A percentile compares a stretch with the other conserved stretches of the same genome.
phyloP scores from a whole-genome alignment of 2,888 invertebrate genomes.

The Ennomos erosarius region DNA sequence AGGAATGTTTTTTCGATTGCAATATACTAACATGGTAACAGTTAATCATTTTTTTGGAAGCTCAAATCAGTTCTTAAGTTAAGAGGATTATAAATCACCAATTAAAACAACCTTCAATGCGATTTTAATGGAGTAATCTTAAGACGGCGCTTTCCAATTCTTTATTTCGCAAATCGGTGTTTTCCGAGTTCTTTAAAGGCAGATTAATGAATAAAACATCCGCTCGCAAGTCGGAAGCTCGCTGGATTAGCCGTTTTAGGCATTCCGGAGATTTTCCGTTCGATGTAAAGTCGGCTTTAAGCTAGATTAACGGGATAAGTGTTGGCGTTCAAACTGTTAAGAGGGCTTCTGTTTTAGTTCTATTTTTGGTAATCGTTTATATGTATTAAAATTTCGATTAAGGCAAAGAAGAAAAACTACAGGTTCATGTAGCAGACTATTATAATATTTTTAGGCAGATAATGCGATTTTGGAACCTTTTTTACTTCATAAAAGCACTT shows the following conservation, averaged over 20 bases:
- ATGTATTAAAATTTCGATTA: not conserved
- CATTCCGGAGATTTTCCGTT: constrained; percentile 23
- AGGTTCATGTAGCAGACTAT: too few species aligned
- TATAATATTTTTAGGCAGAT: not conserved
- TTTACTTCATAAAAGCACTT: constrained; percentile 14
- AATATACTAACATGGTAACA: too few species aligned
- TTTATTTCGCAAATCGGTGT: constrained; percentile 61
- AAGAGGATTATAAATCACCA: constrained; percentile 25
- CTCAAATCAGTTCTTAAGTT: too few species aligned
- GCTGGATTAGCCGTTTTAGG: constrained; percentile 12
- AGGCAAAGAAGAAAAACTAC: too few species aligned
- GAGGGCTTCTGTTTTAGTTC: not conserved
- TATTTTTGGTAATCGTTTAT: constrained; percentile 1
- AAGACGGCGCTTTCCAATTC: constrained; percentile 16
- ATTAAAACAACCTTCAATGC: constrained; percentile 66
- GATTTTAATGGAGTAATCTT: constrained; percentile 66
- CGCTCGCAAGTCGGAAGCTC: constrained; percentile 31
- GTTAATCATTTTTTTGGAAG: too few species aligned
- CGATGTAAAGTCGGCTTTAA: constrained; percentile 15
- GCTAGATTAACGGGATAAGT: constrained; percentile 26
- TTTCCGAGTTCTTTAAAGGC: constrained; percentile 66
- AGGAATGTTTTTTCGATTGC: too few species aligned
- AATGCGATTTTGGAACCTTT: constrained; percentile 1
- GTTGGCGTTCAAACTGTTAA: constrained; percentile 25
- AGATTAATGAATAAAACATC: constrained; percentile 76